Base-by-base conservation (phyloP, 2,888 invertebrate species). In the Heliconius aoede region DNA sequence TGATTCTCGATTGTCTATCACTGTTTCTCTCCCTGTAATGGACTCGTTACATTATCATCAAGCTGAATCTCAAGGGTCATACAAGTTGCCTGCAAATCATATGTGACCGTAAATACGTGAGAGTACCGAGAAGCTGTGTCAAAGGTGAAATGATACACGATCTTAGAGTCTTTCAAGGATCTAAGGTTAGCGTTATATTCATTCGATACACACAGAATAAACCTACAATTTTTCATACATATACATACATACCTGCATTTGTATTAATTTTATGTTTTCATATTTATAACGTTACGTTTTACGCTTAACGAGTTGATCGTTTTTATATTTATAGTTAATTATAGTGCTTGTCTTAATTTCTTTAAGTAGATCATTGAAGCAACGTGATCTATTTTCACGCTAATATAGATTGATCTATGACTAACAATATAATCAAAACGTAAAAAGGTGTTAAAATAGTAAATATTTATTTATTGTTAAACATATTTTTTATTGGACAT, bases 111-210 rank as follows among this genome's bases (percentile, higher is more conserved):
- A 60, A 72, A 60, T 72, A 72, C 72, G 72, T 75, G 64, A 51
- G 71, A 75, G 55, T 28, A 60, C 71, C 72, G 72, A 71, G 36
- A 40, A 60, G 72, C 72, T 60, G 28, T 75, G 75, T 75, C 75
- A 75, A 51, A 75, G 75, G 75, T 75, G 75, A 75, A 36, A 26
- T 64, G 64, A 75, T 64, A 71, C 71, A 46, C 74, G 74, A 69
- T 28, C 62, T n/a, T 24, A 26, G 30, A 26, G 24, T 46, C 64
- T 58, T 36, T 71, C 55, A 64, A 58, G 26, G 51, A 51, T 75
- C 18, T 55, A 51, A 51, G 51, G 21, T 62, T 18, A 46, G 30
- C 28, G 13, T n/a, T 58, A 26, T 73, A 64, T 32, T 21, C n/a
- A 32, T 26, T 32, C 58, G 55, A 32, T n/a, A 55, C 4, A 21